Base-by-base conservation (phyloP, 2,797 vertebrate genomes). In the Onychomys arenicola region DNA sequence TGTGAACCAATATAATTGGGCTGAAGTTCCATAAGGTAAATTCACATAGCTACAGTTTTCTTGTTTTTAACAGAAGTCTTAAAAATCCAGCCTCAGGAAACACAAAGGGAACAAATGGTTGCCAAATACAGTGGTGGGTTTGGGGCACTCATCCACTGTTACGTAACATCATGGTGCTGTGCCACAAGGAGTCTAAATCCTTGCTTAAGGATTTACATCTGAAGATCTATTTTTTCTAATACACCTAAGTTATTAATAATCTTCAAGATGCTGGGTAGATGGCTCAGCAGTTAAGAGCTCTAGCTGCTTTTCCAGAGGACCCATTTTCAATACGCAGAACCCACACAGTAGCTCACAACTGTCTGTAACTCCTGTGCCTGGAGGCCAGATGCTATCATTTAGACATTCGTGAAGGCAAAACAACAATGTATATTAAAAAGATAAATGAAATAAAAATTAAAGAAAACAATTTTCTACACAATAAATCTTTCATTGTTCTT, bases 401-500 rank as follows among this genome's bases (percentile, higher is more conserved):
- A n/a, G n/a, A n/a, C n/a, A n/a, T n/a, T n/a, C n/a, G n/a, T n/a
- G n/a, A n/a, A n/a, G 34, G 76, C n/a, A n/a, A n/a, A n/a, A n/a
- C n/a, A n/a, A n/a, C n/a, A n/a, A n/a, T n/a, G n/a, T n/a, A n/a
- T n/a, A n/a, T n/a, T n/a, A n/a, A n/a, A n/a, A n/a, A n/a, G n/a
- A n/a, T n/a, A n/a, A n/a, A n/a, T n/a, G n/a, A n/a, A n/a, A n/a
- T n/a, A n/a, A n/a, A n/a, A n/a, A n/a, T n/a, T n/a, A n/a, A n/a
- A n/a, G n/a, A n/a, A n/a, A n/a, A n/a, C n/a, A n/a, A 25, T 85
- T 95, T 90, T 94, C 16, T 84, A 40, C 91, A 73, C 8, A 87
- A 52, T 76, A 89, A 71, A 81, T 89, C 90, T 83, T 34, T 59
- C 14, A 7, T 73, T 89, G 73, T 95, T 46, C 19, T 32, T 80